Percentiles rank a stretch among this genome's conserved stretches.
Evolutionary conservation across 1,140 invertebrate genomes (phyloP).

Genomic region (Heliconius hewitsoni): DNA sequence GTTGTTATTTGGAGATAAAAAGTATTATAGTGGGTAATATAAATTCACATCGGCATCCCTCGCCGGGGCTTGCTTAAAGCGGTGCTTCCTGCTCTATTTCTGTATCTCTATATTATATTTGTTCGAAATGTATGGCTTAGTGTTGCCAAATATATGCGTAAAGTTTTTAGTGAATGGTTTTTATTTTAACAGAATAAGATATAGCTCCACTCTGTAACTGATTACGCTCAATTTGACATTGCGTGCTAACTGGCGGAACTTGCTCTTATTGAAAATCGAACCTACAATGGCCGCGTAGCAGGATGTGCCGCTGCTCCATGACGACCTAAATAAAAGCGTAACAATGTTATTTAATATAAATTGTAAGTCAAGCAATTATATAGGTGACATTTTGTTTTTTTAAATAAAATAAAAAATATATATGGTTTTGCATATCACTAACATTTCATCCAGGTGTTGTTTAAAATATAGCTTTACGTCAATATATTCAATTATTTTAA

Average conservation of each 20-base stretch:
- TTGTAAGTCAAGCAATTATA: no score
- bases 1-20: slow-evolving; percentile 51
- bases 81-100: background rate
- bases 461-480: no score
- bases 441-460: no score
- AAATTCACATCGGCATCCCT: slow-evolving; percentile 47
- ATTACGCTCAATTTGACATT: no score
- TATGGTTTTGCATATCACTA: no score
- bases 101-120: slow-evolving; percentile 19
- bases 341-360: background rate
- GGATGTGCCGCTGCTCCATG: background rate
- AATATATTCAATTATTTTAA: background rate
- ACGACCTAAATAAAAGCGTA: background rate
- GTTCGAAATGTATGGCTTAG: background rate
- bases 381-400: no score
- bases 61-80: slow-evolving; percentile 36
- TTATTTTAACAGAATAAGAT: no score
- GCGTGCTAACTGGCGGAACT: no score
- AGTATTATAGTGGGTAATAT: slow-evolving; percentile 49
- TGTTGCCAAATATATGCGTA: background rate
- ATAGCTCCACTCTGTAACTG: no score
- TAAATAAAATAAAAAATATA: no score
- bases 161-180: background rate
- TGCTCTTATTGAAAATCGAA: background rate
- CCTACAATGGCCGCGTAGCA: background rate